Conservation (phyloP, 2,888 invertebrate species). For the Amphimallon solstitiale region DNA sequence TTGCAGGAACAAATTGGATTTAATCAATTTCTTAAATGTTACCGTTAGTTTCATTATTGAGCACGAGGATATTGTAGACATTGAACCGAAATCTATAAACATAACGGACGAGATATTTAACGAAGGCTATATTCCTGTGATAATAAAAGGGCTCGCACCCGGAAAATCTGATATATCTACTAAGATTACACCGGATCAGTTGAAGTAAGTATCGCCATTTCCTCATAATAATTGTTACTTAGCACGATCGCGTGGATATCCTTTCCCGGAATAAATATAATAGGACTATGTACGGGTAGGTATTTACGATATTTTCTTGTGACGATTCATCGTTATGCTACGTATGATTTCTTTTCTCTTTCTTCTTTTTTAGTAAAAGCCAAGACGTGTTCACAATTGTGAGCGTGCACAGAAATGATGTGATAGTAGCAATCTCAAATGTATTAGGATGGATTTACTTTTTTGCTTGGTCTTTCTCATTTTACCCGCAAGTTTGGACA, state of each 20-base stretch:
- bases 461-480: conserved; percentile 95
- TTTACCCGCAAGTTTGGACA: conserved; percentile 92
- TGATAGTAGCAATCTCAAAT: conserved; percentile 73
- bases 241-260: conserved; percentile 21
- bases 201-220: conserved; percentile 25
- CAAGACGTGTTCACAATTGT: conserved; percentile 72
- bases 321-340: conserved; percentile 14
- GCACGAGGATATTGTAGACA: conserved; percentile 21
- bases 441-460: conserved; percentile 97
- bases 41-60: conserved; percentile 36
- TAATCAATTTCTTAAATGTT: conserved; percentile 31
- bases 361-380: conserved; percentile 1
- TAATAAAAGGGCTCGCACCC: conserved; percentile 31
- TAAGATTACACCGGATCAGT: conserved; percentile 26
- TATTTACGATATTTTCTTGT: conserved; percentile 12
- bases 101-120: conserved; percentile 25
- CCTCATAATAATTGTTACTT: conserved; percentile 22
- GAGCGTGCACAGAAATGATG: conserved; percentile 74
- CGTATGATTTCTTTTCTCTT: conserved; percentile 52
- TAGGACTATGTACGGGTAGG: conserved; percentile 19
- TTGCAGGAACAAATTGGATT: conserved; percentile 27
- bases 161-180: conserved; percentile 38
- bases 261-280: conserved; percentile 3
- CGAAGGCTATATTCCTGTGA: conserved; percentile 23
- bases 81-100: conserved; percentile 32